Conservation (phyloP, 2,797 vertebrate species). For the Eurystomus glaucurus region DNA sequence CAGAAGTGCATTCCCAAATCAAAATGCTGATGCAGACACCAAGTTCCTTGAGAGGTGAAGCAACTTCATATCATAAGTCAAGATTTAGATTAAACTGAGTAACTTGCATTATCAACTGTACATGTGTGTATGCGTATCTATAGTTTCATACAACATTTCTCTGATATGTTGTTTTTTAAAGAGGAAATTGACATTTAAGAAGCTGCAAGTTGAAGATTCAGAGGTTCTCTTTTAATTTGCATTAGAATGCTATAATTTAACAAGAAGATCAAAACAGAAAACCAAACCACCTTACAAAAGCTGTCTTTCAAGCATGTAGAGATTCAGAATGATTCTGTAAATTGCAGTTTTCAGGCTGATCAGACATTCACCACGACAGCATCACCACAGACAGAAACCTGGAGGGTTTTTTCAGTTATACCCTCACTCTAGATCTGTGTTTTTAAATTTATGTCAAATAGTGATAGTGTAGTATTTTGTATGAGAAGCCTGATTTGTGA, state of each 20-base stretch:
- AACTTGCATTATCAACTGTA: not conserved
- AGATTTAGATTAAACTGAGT: not conserved
- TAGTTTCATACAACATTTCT: not conserved
- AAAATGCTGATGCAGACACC: not conserved
- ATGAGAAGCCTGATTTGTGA: not conserved
- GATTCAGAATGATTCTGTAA: not conserved
- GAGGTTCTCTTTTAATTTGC: not conserved
- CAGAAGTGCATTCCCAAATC: not conserved
- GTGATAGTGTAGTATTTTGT: not conserved
- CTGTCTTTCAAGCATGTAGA: slow-evolving; percentile 1
- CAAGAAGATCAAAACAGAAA: slow-evolving; percentile 47
- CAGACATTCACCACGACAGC: not conserved
- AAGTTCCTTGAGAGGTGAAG: not conserved
- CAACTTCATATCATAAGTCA: not conserved
- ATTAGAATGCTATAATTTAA: slow-evolving; percentile 20
- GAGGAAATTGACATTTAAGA: not conserved
- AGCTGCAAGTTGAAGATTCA: not conserved
- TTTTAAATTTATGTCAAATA: not conserved
- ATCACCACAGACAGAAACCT: not conserved
- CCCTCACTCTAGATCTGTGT: not conserved
- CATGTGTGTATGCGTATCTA: not conserved
- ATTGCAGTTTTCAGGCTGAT: slow-evolving; percentile 5
- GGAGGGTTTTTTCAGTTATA: not conserved
- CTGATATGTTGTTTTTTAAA: not conserved
- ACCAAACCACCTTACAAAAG: not conserved